phyloP scores from a whole-genome alignment of 2,113 vertebrate species.

The Verasper variegatus region DNA sequence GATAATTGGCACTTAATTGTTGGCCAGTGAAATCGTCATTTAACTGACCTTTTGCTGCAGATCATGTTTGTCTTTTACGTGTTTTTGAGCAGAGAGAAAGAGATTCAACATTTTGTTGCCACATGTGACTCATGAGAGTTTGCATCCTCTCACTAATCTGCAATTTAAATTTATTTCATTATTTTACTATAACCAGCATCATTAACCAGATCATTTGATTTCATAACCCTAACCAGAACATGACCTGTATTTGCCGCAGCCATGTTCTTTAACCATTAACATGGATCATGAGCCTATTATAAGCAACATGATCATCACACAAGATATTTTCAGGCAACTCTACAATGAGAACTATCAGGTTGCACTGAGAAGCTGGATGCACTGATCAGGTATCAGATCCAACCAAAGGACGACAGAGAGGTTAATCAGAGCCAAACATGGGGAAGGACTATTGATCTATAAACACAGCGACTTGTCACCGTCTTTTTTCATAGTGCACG shows the following conservation, averaged over 20 bases:
- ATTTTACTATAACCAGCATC: no score
- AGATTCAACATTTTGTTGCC: no score
- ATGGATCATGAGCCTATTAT: slow-evolving; percentile 28
- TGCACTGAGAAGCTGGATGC: background rate
- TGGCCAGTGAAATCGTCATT: no score
- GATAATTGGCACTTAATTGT: no score
- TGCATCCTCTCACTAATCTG: no score
- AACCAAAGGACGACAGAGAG: background rate
- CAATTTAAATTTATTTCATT: no score
- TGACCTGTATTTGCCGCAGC: background rate
- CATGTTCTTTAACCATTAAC: slow-evolving; percentile 2
- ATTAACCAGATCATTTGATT: background rate
- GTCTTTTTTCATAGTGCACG: background rate
- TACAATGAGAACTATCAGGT: slow-evolving; percentile 1
- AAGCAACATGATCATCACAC: slow-evolving; percentile 28
- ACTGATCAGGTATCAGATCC: slow-evolving; percentile 12
- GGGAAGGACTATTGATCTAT: background rate
- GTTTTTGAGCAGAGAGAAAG: no score
- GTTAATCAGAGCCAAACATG: background rate
- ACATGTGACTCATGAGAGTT: no score
- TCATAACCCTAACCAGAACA: slow-evolving; percentile 21
- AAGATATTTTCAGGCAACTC: slow-evolving; percentile 34
- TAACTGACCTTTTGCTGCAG: no score
- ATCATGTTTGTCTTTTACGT: no score
- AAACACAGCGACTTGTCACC: background rate